phyloP scores from a whole-genome alignment of 2,797 vertebrate genomes.

The Oceanodroma leucorhoa region DNA sequence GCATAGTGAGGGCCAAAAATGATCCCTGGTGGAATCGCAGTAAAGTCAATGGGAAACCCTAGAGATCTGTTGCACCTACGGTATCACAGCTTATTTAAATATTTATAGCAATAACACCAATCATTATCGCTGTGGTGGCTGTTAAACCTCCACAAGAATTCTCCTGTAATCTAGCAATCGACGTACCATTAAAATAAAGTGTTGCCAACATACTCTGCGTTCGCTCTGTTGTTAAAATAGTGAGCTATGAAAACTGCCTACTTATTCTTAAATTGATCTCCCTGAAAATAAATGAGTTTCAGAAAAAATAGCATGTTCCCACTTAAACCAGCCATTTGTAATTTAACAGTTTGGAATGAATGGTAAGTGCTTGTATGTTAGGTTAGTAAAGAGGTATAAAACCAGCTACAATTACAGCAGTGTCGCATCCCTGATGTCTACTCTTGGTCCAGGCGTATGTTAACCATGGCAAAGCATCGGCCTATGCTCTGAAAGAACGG shows the following conservation, averaged over 20 bases:
- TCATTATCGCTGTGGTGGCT: not conserved
- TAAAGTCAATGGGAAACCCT: not conserved
- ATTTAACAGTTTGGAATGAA: conserved; percentile 52
- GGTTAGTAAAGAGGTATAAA: conserved; percentile 47
- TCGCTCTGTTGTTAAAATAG: conserved; percentile 30
- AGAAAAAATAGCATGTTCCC: conserved; percentile 38
- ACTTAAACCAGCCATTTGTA: conserved; percentile 49
- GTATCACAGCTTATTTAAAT: not conserved
- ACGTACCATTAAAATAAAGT: conserved; percentile 61
- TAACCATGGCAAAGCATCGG: conserved; percentile 80
- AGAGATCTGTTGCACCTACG: not conserved
- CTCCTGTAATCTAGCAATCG: not conserved
- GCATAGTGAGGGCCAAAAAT: not conserved
- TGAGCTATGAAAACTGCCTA: conserved; percentile 29
- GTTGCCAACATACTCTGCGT: conserved; percentile 9
- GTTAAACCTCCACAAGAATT: not conserved
- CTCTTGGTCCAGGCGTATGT: conserved; percentile 74
- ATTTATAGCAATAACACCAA: not conserved
- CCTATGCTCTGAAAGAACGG: conserved; percentile 84
- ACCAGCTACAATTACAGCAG: conserved; percentile 30
- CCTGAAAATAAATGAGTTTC: conserved; percentile 42
- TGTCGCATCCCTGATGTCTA: conserved; percentile 54
- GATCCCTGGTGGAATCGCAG: not conserved
- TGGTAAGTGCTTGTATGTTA: conserved; percentile 43
- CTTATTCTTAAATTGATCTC: conserved; percentile 33